Evolutionary conservation across 2,888 invertebrate species (phyloP).

Genomic region (Venusia cambrica): DNA sequence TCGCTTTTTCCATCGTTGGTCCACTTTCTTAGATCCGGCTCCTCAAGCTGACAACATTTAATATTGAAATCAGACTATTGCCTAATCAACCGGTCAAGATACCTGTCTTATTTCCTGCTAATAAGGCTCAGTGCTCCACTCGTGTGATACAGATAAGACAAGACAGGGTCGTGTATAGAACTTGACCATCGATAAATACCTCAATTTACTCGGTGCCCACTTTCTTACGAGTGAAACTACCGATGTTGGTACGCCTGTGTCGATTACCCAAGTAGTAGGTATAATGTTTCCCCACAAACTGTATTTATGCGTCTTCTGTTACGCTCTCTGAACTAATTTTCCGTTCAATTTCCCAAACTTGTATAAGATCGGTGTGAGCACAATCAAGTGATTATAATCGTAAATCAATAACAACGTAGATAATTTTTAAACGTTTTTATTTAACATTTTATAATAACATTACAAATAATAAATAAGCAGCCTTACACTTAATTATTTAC

Average conservation of each 20-base stretch:
- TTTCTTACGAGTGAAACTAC: slow-evolving; percentile 63
- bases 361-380: slow-evolving; percentile 8
- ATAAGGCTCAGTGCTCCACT: slow-evolving; percentile 8
- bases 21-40: slow-evolving; percentile 26
- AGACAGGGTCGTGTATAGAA: slow-evolving; percentile 21
- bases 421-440: slow-evolving; percentile 41
- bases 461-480: slow-evolving; percentile 66
- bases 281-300: slow-evolving; percentile 46
- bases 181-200: slow-evolving; percentile 31
- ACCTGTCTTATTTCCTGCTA: slow-evolving; percentile 8
- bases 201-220: slow-evolving; percentile 44
- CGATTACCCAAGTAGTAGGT: slow-evolving; percentile 48
- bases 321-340: slow-evolving; percentile 35
- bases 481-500: slow-evolving; percentile 63
- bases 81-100: slow-evolving; percentile 23
- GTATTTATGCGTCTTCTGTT: slow-evolving; percentile 26
- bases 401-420: slow-evolving; percentile 29
- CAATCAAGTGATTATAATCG: too few species aligned
- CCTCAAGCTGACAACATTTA: slow-evolving; percentile 20
- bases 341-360: slow-evolving; percentile 25
- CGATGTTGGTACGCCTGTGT: slow-evolving; percentile 40
- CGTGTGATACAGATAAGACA: slow-evolving; percentile 20
- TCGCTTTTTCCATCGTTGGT: slow-evolving; percentile 5
- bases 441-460: slow-evolving; percentile 56
- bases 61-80: slow-evolving; percentile 26